Conservation (phyloP, 2,888 invertebrate species). For the Eulithis testata region DNA sequence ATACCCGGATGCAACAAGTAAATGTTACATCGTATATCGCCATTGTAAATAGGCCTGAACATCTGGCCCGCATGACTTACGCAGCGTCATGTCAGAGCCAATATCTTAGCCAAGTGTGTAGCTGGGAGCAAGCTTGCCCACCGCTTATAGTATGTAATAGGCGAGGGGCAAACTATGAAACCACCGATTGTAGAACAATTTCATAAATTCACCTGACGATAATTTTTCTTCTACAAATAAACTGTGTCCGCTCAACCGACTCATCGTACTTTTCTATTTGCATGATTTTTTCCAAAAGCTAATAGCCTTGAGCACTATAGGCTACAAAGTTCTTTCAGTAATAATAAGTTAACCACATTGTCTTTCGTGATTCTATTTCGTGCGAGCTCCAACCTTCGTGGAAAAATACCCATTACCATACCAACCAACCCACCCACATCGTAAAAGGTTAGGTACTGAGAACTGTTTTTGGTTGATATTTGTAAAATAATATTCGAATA, state of each 20-base stretch:
- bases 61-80: background rate
- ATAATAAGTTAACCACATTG: slow-evolving; percentile 19
- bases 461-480: background rate
- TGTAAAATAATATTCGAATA: background rate
- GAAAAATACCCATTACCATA: slow-evolving; percentile 26
- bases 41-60: background rate
- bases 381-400: slow-evolving; percentile 24
- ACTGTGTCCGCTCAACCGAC: too few species aligned
- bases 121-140: background rate
- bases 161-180: too few species aligned
- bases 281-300: too few species aligned
- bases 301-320: background rate
- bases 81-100: background rate
- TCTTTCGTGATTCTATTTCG: slow-evolving; percentile 32
- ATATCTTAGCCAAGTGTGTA: background rate
- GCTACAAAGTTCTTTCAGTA: background rate
- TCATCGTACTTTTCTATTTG: too few species aligned
- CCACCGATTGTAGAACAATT: too few species aligned
- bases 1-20: slow-evolving; percentile 60
- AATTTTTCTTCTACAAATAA: too few species aligned
- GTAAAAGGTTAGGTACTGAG: slow-evolving; percentile 1
- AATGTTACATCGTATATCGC: slow-evolving; percentile 19
- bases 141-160: too few species aligned
- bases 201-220: too few species aligned
- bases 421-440: slow-evolving; percentile 22